Percentiles rank a stretch among this genome's conserved stretches.
phyloP scores from a whole-genome alignment of 2,797 vertebrate species.

The Clarias platycephalus region DNA sequence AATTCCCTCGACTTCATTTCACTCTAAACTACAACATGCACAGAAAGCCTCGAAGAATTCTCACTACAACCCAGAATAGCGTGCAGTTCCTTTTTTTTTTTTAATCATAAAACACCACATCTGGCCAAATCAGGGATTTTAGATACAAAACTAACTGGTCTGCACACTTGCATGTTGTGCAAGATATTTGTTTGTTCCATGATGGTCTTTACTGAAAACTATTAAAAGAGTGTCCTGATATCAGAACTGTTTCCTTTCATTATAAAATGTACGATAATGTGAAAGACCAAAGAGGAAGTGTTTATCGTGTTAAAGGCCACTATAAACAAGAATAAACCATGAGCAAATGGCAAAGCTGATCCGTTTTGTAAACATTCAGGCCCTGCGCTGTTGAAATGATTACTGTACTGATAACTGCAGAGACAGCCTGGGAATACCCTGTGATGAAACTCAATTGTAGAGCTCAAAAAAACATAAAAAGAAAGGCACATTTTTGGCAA shows the following conservation, averaged over 20 bases:
- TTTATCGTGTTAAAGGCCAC: slow-evolving; percentile 15
- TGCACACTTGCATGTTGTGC: background rate
- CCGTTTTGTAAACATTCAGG: slow-evolving; percentile 21
- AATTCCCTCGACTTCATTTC: background rate
- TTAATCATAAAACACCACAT: background rate
- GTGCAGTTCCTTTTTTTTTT: background rate
- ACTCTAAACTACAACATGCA: background rate
- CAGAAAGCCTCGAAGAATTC: background rate
- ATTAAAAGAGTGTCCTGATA: slow-evolving; percentile 3
- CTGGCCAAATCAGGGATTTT: background rate
- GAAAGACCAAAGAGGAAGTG: slow-evolving; percentile 1
- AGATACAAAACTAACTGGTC: background rate
- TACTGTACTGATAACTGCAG: slow-evolving; percentile 11
- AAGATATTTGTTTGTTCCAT: background rate
- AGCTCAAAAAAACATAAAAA: background rate
- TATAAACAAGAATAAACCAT: slow-evolving; percentile 21
- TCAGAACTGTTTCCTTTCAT: slow-evolving; percentile 4
- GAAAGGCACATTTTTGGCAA: background rate
- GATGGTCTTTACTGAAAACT: background rate
- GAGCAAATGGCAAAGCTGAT: slow-evolving; percentile 8
- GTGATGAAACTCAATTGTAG: background rate
- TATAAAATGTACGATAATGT: background rate
- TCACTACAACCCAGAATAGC: background rate
- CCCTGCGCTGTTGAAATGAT: background rate
- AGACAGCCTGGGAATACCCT: slow-evolving; percentile 2